Percentiles rank a stretch among this genome's conserved stretches.
Conservation (phyloP, 2,888 invertebrate genomes). For the Craniophora ligustri region DNA sequence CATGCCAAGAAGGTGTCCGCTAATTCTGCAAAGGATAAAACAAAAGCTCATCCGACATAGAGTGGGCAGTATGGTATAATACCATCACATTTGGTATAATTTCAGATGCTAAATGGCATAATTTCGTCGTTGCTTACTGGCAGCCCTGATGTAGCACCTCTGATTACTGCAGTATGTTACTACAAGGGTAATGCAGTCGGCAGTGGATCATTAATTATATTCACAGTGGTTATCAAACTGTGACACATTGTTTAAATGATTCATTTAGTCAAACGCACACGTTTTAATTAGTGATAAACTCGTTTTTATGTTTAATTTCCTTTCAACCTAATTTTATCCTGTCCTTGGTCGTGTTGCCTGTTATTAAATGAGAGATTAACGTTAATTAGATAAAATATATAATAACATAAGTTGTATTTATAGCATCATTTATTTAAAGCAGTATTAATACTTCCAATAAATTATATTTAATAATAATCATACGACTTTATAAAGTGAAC, state of each 20-base stretch:
- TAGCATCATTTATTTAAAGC: not conserved
- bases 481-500: too few species aligned
- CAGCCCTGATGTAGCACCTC: too few species aligned
- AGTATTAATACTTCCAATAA: not conserved
- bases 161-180: slow-evolving; percentile 12
- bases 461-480: too few species aligned
- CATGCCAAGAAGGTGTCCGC: too few species aligned
- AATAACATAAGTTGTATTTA: not conserved
- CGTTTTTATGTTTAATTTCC: slow-evolving; percentile 47
- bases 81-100: too few species aligned
- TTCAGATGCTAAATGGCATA: too few species aligned
- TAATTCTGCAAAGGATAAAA: too few species aligned
- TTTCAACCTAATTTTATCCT: slow-evolving; percentile 41
- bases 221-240: slow-evolving; percentile 16
- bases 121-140: too few species aligned
- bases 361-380: slow-evolving; percentile 7
- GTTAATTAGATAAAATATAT: not conserved
- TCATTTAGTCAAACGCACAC: slow-evolving; percentile 38
- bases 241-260: slow-evolving; percentile 42
- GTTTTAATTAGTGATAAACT: slow-evolving; percentile 43
- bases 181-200: slow-evolving; percentile 13
- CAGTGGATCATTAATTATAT: too few species aligned
- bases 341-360: slow-evolving; percentile 35
- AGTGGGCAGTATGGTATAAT: too few species aligned
- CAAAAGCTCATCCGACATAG: too few species aligned